These are phyloP conservation scores for Platysternon megacephalum DNA, from an alignment of 2,113 vertebrate species.

Conservation along the genomic window DNA sequence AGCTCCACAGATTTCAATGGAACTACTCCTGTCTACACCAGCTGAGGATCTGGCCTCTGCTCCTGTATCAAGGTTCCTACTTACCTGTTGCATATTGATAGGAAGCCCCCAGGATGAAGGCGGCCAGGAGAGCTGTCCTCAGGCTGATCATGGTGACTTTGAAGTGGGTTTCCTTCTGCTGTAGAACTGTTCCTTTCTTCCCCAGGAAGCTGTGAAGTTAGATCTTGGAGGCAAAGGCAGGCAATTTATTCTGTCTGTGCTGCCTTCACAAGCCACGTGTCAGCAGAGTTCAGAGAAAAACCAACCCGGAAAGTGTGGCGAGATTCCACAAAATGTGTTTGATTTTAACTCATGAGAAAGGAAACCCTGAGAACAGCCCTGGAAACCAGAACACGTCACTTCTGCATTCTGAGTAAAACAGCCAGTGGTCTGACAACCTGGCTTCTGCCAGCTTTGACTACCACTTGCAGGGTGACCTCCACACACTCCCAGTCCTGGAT, in stretches of 20 bases:
- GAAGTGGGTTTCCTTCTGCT: background rate
- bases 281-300: background rate
- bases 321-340: background rate
- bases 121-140: slow-evolving; percentile 5
- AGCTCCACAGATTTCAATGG: background rate
- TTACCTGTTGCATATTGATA: slow-evolving; percentile 13
- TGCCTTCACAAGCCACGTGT: background rate
- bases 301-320: background rate
- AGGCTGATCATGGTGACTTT: background rate
- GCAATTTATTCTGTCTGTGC: background rate
- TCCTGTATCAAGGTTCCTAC: background rate
- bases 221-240: background rate
- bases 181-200: background rate
- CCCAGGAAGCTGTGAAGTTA: background rate
- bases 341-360: background rate
- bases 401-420: background rate
- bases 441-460: background rate
- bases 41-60: background rate
- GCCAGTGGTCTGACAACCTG: background rate
- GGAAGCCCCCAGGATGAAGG: slow-evolving; percentile 29
- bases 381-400: background rate
- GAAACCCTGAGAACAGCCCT: background rate
- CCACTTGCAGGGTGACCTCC: background rate
- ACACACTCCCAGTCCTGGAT: background rate
- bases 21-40: background rate